A percentile compares a stretch with the other conserved stretches of the same genome.
These are phyloP conservation scores for Diplodus sargus DNA, from an alignment of 2,797 vertebrate species.

Conservation along the genomic window DNA sequence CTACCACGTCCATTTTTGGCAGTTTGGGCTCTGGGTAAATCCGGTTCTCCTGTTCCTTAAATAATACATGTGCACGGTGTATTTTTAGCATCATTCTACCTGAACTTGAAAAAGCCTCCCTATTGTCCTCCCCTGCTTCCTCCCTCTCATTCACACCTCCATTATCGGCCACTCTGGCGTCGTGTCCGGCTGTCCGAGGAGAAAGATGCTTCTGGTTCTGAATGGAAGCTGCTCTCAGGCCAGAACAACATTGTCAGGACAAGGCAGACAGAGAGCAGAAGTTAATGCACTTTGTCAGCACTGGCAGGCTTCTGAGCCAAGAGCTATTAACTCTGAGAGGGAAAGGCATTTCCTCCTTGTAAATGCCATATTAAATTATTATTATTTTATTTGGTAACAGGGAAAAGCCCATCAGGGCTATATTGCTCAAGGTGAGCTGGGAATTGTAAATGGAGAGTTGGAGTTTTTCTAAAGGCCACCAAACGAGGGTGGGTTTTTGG, in stretches of 20 bases:
- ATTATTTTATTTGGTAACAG: slow-evolving; percentile 89
- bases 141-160: slow-evolving; percentile 58
- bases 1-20: slow-evolving; percentile 39
- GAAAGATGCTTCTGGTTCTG: slow-evolving; percentile 80
- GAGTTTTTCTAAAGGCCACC: slow-evolving; percentile 70
- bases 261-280: slow-evolving; percentile 82
- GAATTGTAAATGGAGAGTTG: slow-evolving; percentile 79
- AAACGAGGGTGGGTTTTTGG: slow-evolving; percentile 37
- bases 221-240: slow-evolving; percentile 78
- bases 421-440: slow-evolving; percentile 79
- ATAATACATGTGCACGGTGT: slow-evolving; percentile 69
- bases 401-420: slow-evolving; percentile 85
- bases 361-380: slow-evolving; percentile 91
- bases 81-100: slow-evolving; percentile 72
- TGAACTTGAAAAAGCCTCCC: slow-evolving; percentile 50
- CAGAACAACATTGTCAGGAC: slow-evolving; percentile 81
- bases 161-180: slow-evolving; percentile 33
- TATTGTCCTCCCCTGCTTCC: not conserved
- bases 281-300: slow-evolving; percentile 88
- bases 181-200: slow-evolving; percentile 39
- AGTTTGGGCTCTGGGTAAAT: slow-evolving; percentile 51
- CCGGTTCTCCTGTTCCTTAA: slow-evolving; percentile 58
- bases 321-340: slow-evolving; percentile 88
- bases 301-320: slow-evolving; percentile 84
- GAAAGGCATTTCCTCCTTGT: slow-evolving; percentile 91